A percentile compares a stretch with the other conserved stretches of the same genome.
Evolutionary conservation across 1,140 invertebrate species (phyloP).

Genomic region (Telenomus remus): DNA sequence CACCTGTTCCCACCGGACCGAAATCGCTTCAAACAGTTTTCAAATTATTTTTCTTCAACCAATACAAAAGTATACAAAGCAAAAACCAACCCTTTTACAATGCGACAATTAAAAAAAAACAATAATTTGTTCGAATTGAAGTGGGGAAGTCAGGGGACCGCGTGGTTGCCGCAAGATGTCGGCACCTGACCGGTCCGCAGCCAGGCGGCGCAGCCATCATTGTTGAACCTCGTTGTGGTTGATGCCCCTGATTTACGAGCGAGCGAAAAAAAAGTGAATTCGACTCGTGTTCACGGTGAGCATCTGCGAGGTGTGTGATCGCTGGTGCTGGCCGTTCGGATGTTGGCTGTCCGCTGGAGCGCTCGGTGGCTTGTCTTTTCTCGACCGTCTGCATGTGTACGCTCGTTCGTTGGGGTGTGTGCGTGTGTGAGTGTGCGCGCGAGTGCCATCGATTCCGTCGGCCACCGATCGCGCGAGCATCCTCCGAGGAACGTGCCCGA

Average conservation of each 20-base stretch:
- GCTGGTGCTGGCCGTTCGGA: neutral
- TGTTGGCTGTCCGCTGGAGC: conserved; percentile 5
- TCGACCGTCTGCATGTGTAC: neutral
- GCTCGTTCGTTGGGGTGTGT: neutral
- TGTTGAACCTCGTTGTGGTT: conserved; percentile 73
- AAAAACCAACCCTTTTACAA: no score
- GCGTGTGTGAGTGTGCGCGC: conserved; percentile 13
- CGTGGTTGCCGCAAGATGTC: conserved; percentile 65
- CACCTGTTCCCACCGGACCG: no score
- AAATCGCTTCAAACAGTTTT: no score
- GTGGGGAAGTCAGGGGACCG: neutral
- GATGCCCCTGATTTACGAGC: conserved; percentile 65
- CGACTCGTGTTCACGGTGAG: conserved; percentile 64
- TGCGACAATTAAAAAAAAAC: no score
- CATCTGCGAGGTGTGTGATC: conserved; percentile 62
- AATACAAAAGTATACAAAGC: no score
- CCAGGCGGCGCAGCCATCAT: conserved; percentile 66
- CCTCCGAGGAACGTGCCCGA: conserved; percentile 13
- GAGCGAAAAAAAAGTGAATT: conserved; percentile 62
- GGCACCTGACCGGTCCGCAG: conserved; percentile 61
- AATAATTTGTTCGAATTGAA: neutral
- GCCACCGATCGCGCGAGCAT: conserved; percentile 10
- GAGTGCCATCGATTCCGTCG: conserved; percentile 28
- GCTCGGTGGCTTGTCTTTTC: neutral
- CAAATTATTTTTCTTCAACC: no score